Evolutionary conservation across 37 sponge, comb jelly and placozoan species (phyloP).

Genomic region (Ianthella basta): DNA sequence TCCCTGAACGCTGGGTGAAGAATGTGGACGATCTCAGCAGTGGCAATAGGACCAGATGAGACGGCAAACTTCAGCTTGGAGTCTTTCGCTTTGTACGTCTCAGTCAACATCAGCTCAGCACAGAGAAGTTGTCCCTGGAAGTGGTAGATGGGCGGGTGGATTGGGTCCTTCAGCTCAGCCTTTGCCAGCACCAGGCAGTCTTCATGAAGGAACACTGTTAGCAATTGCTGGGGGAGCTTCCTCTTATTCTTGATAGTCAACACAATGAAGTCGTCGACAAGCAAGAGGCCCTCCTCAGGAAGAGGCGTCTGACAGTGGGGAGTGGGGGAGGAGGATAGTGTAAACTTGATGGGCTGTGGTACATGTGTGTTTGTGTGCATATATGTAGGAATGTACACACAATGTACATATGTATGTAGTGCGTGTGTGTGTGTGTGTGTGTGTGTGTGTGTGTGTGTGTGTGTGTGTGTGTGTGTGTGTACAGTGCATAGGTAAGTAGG

Average conservation of each 20-base stretch:
- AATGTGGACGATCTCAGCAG: constrained; percentile 39
- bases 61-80: constrained; percentile 51
- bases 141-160: constrained; percentile 17
- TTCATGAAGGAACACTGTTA: constrained; percentile 33
- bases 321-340: neutral
- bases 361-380: too few relatives aligned
- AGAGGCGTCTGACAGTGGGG: neutral
- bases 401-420: too few relatives aligned
- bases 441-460: too few relatives aligned
- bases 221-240: neutral
- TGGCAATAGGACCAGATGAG: constrained; percentile 22
- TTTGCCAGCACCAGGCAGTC: constrained; percentile 1
- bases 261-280: constrained; percentile 25
- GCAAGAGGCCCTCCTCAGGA: constrained; percentile 10
- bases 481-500: too few relatives aligned
- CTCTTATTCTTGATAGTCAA: constrained; percentile 9
- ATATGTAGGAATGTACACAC: too few relatives aligned
- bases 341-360: too few relatives aligned
- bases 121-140: constrained; percentile 3
- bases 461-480: too few relatives aligned
- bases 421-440: too few relatives aligned
- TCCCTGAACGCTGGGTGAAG: constrained; percentile 30
- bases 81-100: constrained; percentile 60
- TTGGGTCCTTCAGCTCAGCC: neutral
- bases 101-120: constrained; percentile 41